phyloP scores from a whole-genome alignment of 92 coral and sea anemone species.

The Paragorgia papillata region DNA sequence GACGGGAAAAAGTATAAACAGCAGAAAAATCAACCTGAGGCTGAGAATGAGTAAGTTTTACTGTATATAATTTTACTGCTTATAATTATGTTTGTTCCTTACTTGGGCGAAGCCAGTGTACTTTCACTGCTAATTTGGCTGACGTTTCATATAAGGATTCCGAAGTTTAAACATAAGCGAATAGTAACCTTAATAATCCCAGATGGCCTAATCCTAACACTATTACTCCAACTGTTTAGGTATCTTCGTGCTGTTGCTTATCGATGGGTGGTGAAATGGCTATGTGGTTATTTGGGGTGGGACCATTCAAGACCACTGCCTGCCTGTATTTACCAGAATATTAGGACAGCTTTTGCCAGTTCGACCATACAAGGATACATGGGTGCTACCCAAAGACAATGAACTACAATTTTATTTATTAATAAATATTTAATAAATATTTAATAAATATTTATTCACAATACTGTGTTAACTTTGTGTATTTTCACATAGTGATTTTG shows the following conservation, averaged over 20 bases:
- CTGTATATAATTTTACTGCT: not conserved
- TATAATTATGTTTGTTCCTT: no score
- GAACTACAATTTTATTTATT: not conserved
- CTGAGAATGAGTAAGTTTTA: conserved; percentile 27
- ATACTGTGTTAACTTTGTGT: no score
- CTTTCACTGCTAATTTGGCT: no score
- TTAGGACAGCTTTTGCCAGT: conserved; percentile 32
- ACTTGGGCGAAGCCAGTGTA: no score
- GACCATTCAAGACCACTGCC: conserved; percentile 57
- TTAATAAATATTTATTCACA: no score
- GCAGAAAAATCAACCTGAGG: not conserved
- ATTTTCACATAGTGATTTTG: conserved; percentile 21
- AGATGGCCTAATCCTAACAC: no score
- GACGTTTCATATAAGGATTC: no score
- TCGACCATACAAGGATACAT: conserved; percentile 4
- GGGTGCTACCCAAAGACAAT: not conserved
- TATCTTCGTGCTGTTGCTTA: conserved; percentile 30
- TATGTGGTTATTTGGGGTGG: conserved; percentile 47
- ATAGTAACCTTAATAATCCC: no score
- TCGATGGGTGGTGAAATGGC: conserved; percentile 26
- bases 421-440: no score
- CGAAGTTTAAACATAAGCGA: no score
- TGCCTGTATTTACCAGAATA: conserved; percentile 60
- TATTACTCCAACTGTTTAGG: no score
- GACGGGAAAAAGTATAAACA: conserved; percentile 6